phyloP scores from a whole-genome alignment of 1,140 invertebrate species.

The Notospermus geniculatus region DNA sequence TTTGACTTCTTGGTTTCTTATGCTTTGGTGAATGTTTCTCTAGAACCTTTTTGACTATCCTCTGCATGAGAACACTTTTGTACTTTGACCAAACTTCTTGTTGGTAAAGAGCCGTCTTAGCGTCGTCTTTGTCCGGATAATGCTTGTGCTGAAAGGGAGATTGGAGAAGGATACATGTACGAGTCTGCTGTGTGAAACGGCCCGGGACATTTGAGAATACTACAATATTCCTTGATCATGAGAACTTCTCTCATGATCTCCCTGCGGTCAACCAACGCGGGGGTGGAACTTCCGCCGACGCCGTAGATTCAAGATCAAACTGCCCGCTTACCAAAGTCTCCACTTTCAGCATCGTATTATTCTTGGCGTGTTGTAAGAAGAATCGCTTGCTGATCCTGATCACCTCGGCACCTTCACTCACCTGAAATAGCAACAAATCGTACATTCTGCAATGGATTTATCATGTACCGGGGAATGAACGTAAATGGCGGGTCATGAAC shows the following conservation, averaged over 20 bases:
- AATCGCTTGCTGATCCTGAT: constrained; percentile 50
- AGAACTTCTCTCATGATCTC: background rate
- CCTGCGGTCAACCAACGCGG: too few species aligned
- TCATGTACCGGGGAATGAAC: too few species aligned
- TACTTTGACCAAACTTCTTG: constrained; percentile 49
- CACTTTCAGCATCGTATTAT: constrained; percentile 52
- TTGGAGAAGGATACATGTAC: too few species aligned
- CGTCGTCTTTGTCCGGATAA: constrained; percentile 41
- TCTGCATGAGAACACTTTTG: constrained; percentile 36
- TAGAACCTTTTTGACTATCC: constrained; percentile 19
- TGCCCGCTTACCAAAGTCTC: constrained; percentile 45
- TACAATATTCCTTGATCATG: background rate
- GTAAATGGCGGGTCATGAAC: too few species aligned
- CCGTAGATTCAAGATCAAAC: background rate
- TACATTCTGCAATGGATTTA: too few species aligned
- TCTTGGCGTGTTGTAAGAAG: constrained; percentile 47
- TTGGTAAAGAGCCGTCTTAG: constrained; percentile 36
- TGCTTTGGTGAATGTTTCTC: background rate
- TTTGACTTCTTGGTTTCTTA: background rate
- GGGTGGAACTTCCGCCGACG: too few species aligned
- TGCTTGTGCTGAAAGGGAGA: constrained; percentile 43
- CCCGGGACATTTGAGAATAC: too few species aligned
- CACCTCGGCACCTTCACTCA: constrained; percentile 52
- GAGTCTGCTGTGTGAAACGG: too few species aligned
- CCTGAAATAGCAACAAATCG: constrained; percentile 33